These are phyloP conservation scores for mouse (Mus musculus) DNA, from an alignment of 2,113 vertebrate genomes.

Conservation along the genomic window DNA sequence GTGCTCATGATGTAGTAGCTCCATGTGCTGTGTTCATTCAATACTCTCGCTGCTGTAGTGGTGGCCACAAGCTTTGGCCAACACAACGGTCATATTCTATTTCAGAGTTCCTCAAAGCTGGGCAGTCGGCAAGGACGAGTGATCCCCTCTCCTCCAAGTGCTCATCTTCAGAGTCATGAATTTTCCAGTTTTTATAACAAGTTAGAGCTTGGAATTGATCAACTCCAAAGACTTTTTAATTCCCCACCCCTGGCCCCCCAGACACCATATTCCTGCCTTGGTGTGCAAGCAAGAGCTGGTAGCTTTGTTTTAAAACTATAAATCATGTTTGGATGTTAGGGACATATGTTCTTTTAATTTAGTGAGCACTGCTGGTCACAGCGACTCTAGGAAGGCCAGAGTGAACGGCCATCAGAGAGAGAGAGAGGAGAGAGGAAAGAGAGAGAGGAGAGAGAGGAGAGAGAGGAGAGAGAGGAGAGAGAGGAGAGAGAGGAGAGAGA, in stretches of 20 bases:
- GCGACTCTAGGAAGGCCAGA: background rate
- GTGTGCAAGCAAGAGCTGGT: background rate
- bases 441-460: too few species aligned
- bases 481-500: too few species aligned
- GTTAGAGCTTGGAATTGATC: background rate
- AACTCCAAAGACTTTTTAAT: background rate
- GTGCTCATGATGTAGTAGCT: too few species aligned
- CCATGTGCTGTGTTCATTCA: background rate
- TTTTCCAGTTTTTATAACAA: background rate
- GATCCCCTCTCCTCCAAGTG: background rate
- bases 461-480: too few species aligned
- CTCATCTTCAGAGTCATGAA: background rate
- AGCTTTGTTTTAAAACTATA: background rate
- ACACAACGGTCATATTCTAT: background rate
- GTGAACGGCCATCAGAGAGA: background rate
- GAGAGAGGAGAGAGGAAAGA: too few species aligned
- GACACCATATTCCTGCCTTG: background rate
- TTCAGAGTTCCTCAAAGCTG: background rate
- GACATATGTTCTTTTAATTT: conserved; percentile 34
- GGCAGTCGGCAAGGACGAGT: background rate
- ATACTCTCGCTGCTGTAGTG: background rate
- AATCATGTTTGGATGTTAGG: conserved; percentile 30
- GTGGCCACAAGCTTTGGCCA: background rate
- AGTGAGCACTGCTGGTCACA: background rate
- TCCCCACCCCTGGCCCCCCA: too few species aligned